These are phyloP conservation scores for Tridacna crocea DNA, from an alignment of 2,888 invertebrate species.

Conservation along the genomic window DNA sequence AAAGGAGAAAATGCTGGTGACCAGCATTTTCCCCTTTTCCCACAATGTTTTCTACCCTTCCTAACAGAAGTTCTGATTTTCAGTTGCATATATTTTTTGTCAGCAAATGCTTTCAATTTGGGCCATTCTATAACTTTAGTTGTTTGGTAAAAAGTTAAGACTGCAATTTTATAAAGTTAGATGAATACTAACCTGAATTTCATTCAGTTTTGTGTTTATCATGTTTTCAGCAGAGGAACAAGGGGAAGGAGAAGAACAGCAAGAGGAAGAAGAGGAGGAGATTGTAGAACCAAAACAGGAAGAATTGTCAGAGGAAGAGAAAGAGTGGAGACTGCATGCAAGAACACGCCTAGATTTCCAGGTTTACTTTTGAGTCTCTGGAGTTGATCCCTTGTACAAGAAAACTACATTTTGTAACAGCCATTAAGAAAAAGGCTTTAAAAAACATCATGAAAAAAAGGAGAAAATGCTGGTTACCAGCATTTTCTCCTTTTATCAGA, in stretches of 20 bases:
- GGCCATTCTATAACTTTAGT: too few species aligned
- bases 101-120: too few species aligned
- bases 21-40: too few species aligned
- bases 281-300: conserved; percentile 1
- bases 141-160: background rate
- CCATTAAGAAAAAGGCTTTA: background rate
- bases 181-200: background rate
- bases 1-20: too few species aligned
- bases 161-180: background rate
- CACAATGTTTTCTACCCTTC: too few species aligned
- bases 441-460: background rate
- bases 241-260: background rate
- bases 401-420: background rate
- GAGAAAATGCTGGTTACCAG: background rate
- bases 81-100: too few species aligned
- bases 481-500: background rate
- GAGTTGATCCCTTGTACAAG: background rate
- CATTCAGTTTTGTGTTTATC: background rate
- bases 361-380: background rate
- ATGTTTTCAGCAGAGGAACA: background rate
- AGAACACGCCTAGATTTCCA: background rate
- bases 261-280: conserved; percentile 5
- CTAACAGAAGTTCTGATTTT: too few species aligned
- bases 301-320: conserved; percentile 14
- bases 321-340: background rate